Base-by-base conservation (phyloP, 2,888 invertebrate genomes). In the Megastigmus dorsalis region DNA sequence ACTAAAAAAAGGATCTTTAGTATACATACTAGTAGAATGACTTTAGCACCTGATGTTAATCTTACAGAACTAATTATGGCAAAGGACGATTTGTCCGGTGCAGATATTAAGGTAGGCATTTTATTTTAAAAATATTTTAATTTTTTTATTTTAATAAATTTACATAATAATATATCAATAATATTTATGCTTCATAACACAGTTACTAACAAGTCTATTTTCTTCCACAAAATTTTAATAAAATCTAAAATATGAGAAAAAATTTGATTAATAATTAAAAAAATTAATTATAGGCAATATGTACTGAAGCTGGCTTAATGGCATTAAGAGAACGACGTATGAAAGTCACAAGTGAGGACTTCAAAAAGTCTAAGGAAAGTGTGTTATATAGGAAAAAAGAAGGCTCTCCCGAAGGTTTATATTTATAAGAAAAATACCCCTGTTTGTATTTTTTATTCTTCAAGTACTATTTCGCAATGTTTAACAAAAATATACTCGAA, bases 331-430 rank as follows among this genome's bases (percentile, higher is more conserved):
- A 99, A 88, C 93, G 99, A 67, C 93, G 99, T 81, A 99, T 99
- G 99, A 99, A 98, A 89, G 99, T 99, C 36, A 99, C 97, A 77
- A 98, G 98, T 90, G 99, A 99, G 89, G 99, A 99, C 89, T 99
- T 99, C 88, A 96, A 97, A 88, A 99, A 99, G 88, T 98, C 99
- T 0, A 99, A 99, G 89, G 99, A 99, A 88, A 99, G 97, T 89
- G 99, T 99, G 30, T 91, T 99, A 59, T 99, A 99, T 87, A 93
- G 99, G 75, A 99, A 99, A 91, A 99, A 99, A 87, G 99, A 99
- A 90, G 99, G 99, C 79, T 98, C 98, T 54, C 99, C 99, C 0
- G 99, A 99, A 90, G 99, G 99, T 80, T 92, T 99, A 70, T 99
- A 99, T 90, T 92, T 99, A 86, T 99, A 95, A 93, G n/a, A n/a